A percentile compares a stretch with the other conserved stretches of the same genome.
Evolutionary conservation across 2,888 invertebrate genomes (phyloP).

Genomic region (Encarsia formosa): DNA sequence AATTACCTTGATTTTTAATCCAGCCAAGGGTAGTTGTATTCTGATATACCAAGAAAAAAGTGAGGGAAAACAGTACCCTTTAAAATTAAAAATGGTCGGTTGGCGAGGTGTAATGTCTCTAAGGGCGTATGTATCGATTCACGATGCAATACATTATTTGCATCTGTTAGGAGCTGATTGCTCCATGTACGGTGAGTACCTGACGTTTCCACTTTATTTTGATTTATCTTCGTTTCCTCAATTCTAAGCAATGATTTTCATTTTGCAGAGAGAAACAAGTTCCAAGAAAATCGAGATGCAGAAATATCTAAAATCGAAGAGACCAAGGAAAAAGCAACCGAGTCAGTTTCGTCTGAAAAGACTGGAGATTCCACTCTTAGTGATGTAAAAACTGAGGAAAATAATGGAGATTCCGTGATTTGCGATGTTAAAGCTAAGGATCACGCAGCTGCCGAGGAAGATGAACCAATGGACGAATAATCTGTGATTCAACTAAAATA

Average conservation of each 20-base stretch:
- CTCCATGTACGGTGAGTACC: slow-evolving; percentile 74
- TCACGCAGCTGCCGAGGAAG: no score
- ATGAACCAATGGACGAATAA: no score
- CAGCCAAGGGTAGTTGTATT: slow-evolving; percentile 72
- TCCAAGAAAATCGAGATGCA: slow-evolving; percentile 57
- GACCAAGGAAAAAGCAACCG: slow-evolving; percentile 25
- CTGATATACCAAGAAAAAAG: slow-evolving; percentile 60
- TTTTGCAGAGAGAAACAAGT: slow-evolving; percentile 65
- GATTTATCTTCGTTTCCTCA: not conserved
- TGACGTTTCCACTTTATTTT: no score
- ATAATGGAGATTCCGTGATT: no score
- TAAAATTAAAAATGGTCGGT: slow-evolving; percentile 70
- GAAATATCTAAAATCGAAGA: slow-evolving; percentile 34
- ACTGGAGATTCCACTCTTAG: no score
- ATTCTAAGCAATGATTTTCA: no score
- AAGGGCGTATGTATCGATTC: slow-evolving; percentile 80
- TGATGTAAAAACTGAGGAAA: no score
- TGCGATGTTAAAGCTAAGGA: no score
- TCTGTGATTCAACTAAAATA: no score
- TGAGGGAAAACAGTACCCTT: slow-evolving; percentile 53
- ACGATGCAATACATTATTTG: slow-evolving; percentile 83
- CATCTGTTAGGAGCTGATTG: slow-evolving; percentile 81
- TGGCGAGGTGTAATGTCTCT: slow-evolving; percentile 88
- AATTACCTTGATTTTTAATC: slow-evolving; percentile 26
- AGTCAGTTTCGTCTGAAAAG: no score